These are phyloP conservation scores for Acridotheres tristis DNA, from an alignment of 2,797 vertebrate species.

Conservation along the genomic window DNA sequence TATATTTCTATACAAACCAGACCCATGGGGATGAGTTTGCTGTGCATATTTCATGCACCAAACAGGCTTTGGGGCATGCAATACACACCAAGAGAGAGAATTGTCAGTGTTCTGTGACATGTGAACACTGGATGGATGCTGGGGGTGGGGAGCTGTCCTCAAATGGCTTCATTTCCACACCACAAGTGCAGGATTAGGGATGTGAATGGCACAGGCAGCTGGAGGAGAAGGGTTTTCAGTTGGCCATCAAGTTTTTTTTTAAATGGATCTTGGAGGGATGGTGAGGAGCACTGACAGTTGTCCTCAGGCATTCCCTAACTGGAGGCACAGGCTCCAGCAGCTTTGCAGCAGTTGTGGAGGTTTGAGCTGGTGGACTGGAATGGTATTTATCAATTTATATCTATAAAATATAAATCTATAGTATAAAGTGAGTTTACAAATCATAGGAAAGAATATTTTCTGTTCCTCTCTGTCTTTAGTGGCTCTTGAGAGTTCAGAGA, in stretches of 20 bases:
- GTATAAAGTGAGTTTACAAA: not conserved
- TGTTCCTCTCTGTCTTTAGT: not conserved
- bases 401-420: not conserved
- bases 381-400: not conserved
- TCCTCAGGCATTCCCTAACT: not conserved
- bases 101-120: fast-evolving
- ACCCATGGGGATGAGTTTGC: not conserved
- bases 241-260: not conserved
- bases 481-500: not conserved
- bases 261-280: not conserved
- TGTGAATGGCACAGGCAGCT: not conserved
- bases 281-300: not conserved
- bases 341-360: not conserved
- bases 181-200: not conserved
- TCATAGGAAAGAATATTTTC: not conserved
- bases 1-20: not conserved
- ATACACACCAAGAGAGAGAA: fast-evolving
- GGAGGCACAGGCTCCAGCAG: not conserved
- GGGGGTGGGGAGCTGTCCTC: not conserved
- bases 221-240: not conserved
- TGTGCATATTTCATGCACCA: not conserved
- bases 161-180: not conserved
- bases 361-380: not conserved
- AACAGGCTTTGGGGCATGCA: fast-evolving
- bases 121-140: not conserved